These are phyloP conservation scores for Drosophila miranda DNA, from an alignment of 1,140 invertebrate genomes.

Conservation along the genomic window DNA sequence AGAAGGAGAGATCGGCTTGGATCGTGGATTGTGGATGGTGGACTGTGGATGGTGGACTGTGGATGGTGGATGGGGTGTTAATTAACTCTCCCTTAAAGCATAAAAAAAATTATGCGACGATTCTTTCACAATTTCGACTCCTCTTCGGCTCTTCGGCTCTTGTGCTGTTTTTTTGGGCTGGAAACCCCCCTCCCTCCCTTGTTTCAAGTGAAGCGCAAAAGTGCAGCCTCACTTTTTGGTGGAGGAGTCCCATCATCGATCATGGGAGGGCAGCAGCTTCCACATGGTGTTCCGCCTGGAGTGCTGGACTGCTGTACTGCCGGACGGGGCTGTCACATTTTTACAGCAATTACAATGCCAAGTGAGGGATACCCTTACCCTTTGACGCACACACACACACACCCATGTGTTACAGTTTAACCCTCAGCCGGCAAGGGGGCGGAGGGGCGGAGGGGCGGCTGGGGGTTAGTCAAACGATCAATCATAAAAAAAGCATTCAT, in stretches of 20 bases:
- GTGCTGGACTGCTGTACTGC: too few species aligned
- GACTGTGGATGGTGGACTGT: too few species aligned
- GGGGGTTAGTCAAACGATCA: slow-evolving; percentile 59
- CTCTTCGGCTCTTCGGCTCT: background rate
- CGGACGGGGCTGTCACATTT: slow-evolving; percentile 27
- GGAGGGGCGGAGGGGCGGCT: too few species aligned
- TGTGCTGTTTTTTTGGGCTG: slow-evolving; percentile 10
- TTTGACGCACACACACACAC: slow-evolving; percentile 29
- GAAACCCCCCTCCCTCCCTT: background rate
- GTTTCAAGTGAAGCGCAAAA: slow-evolving; percentile 56
- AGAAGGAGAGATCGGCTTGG: too few species aligned
- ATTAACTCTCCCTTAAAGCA: slow-evolving; percentile 57
- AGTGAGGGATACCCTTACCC: too few species aligned
- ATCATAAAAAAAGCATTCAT: slow-evolving; percentile 51
- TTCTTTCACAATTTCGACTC: slow-evolving; percentile 32
- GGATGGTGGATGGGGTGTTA: slow-evolving; percentile 45
- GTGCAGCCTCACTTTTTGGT: slow-evolving; percentile 53
- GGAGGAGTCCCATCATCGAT: slow-evolving; percentile 47
- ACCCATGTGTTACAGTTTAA: slow-evolving; percentile 71
- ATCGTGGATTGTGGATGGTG: too few species aligned
- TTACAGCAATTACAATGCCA: slow-evolving; percentile 52
- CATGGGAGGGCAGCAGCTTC: slow-evolving; percentile 23
- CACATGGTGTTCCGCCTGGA: slow-evolving; percentile 24
- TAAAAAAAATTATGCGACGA: slow-evolving; percentile 67
- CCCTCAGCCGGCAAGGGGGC: slow-evolving; percentile 24